phyloP scores from a whole-genome alignment of 2,797 vertebrate genomes.

The Mionectes olivaceus region DNA sequence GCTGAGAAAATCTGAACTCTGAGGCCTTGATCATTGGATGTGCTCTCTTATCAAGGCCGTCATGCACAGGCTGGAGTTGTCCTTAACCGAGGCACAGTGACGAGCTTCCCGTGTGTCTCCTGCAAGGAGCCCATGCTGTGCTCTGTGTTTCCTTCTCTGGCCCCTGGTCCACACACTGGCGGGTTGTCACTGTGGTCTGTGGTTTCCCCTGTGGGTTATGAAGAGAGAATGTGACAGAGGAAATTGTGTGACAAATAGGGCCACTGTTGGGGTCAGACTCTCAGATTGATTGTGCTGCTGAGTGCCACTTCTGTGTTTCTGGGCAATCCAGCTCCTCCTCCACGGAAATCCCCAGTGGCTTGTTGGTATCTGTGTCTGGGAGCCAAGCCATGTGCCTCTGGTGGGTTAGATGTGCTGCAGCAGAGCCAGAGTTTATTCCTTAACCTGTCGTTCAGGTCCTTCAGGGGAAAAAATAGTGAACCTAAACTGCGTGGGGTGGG shows the following conservation, averaged over 20 bases:
- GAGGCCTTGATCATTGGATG: fast-evolving
- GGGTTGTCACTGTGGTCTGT: constrained; percentile 21
- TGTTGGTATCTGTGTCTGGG: neutral
- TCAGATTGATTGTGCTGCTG: neutral
- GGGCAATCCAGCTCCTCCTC: neutral
- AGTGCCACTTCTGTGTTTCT: neutral
- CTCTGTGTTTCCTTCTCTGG: neutral
- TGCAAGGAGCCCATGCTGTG: neutral
- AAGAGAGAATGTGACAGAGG: neutral
- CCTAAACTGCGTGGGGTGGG: neutral
- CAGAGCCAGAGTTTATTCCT: neutral
- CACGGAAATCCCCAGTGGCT: neutral
- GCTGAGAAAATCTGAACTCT: neutral
- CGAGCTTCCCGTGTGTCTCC: neutral
- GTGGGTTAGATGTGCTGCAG: neutral
- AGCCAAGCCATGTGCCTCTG: neutral
- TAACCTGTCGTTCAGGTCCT: neutral
- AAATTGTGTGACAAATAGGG: neutral
- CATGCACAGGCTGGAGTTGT: neutral
- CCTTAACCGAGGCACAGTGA: fast-evolving
- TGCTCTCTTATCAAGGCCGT: fast-evolving
- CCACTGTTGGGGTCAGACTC: neutral
- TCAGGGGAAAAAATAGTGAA: fast-evolving
- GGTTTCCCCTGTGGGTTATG: constrained; percentile 30
- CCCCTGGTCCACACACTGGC: neutral